These are phyloP conservation scores for Eublepharis macularius DNA, from an alignment of 2,113 vertebrate species.

Conservation along the genomic window DNA sequence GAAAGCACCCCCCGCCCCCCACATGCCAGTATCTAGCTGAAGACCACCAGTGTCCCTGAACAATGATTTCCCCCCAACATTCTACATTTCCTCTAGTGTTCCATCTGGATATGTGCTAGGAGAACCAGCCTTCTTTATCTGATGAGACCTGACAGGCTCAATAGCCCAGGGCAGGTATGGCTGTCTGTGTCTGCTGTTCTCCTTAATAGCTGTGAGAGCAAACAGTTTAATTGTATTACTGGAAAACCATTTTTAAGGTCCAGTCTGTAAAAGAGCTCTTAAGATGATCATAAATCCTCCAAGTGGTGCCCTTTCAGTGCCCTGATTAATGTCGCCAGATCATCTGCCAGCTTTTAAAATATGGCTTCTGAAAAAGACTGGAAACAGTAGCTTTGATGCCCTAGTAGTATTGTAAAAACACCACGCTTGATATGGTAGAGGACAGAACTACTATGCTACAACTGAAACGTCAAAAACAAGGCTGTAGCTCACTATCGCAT, in stretches of 20 bases:
- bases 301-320: conserved; percentile 23
- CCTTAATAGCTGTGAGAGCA: conserved; percentile 19
- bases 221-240: conserved; percentile 20
- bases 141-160: conserved; percentile 4
- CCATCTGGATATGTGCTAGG: fast-evolving
- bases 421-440: neutral
- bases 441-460: neutral
- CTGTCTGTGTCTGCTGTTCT: conserved; percentile 5
- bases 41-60: neutral
- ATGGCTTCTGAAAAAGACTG: neutral
- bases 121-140: neutral
- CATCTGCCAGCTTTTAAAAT: conserved; percentile 14
- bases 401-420: fast-evolving
- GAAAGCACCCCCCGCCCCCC: neutral
- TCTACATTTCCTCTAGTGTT: fast-evolving
- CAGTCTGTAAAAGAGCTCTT: conserved; percentile 32
- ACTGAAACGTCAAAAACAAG: conserved; percentile 15
- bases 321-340: conserved; percentile 21
- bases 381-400: neutral
- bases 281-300: conserved; percentile 4
- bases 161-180: neutral
- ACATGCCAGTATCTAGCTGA: neutral
- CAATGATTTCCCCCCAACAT: neutral
- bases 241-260: conserved; percentile 15
- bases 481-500: neutral